Base-by-base conservation (phyloP, 2,888 invertebrate genomes). In the Ennomos fuscantarius region DNA sequence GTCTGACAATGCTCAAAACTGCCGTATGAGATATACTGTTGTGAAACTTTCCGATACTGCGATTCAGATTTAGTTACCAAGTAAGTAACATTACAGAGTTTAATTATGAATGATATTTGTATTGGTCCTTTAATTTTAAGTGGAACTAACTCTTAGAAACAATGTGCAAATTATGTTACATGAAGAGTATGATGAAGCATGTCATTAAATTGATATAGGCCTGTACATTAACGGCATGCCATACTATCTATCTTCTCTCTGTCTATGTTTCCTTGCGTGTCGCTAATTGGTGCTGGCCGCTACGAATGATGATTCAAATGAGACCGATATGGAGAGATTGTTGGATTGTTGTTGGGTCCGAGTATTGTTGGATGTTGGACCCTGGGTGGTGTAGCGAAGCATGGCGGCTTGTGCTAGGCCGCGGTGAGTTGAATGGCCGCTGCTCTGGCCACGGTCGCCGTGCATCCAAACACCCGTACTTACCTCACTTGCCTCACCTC, bases 381-480 rank as follows among this genome's bases (percentile, higher is more conserved):
- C 55, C 63, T 60, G 52, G 55, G 55, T 54, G 61, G 64, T 61
- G 65, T 62, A 65, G 63, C 68, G 74, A 73, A 74, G 76, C 72
- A 65, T 69, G 69, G 40, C 45, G 42, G 68, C 65, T 37, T 67
- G 62, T 63, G 74, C 77, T 81, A 77, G 79, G 79, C 83, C 79
- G 78, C 78, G 76, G 70, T 68, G 88, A 82, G 91, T 91, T 90
- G 89, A 91, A 90, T 83, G 89, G 74, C 90, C 90, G 84, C 78
- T 71, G 76, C 76, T 60, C 70, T 67, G 66, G 66, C 70, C 66
- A 70, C 72, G 74, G 80, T 73, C 79, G 78, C 76, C 76, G 78
- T 78, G 79, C 86, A 81, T 81, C 81, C 81, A 81, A 59, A 80
- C 81, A 81, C 79, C 79, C 79, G 76, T 56, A 51, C 37, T 32